phyloP scores from a whole-genome alignment of 2,888 invertebrate genomes.

The Euproctis similis region DNA sequence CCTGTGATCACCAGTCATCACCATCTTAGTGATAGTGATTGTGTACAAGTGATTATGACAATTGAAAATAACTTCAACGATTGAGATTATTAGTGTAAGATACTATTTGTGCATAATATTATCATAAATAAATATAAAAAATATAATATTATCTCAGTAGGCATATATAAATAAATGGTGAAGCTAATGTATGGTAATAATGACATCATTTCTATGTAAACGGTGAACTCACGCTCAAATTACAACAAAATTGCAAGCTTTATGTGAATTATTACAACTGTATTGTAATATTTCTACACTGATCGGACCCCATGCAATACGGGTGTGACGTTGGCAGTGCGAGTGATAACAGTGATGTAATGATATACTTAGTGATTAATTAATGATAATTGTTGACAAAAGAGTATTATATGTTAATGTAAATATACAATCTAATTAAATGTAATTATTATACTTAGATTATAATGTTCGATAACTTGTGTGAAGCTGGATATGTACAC shows the following conservation, averaged over 20 bases:
- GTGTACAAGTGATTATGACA: conserved; percentile 10
- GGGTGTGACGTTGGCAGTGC: no score
- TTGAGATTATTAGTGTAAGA: conserved; percentile 24
- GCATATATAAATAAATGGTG: no score
- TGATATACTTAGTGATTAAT: conserved; percentile 5
- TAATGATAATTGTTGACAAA: conserved; percentile 16
- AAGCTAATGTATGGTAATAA: no score
- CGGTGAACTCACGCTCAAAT: no score
- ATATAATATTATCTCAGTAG: no score
- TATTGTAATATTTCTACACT: no score
- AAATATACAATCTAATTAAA: conserved; percentile 21
- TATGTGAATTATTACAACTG: no score
- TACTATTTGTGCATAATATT: no score
- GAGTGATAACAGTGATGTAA: conserved; percentile 1
- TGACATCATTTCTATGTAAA: no score
- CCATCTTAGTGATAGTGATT: conserved; percentile 3
- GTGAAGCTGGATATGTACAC: conserved; percentile 12
- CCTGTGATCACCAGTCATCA: conserved; percentile 22
- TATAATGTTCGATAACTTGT: conserved; percentile 10
- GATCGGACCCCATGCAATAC: no score
- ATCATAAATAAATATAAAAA: no score
- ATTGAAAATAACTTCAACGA: conserved; percentile 14
- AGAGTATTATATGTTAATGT: conserved; percentile 33
- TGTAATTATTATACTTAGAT: conserved; percentile 24
- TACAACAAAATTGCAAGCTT: no score